These are phyloP conservation scores for Acheta domesticus DNA, from an alignment of 2,888 invertebrate genomes.

Conservation along the genomic window DNA sequence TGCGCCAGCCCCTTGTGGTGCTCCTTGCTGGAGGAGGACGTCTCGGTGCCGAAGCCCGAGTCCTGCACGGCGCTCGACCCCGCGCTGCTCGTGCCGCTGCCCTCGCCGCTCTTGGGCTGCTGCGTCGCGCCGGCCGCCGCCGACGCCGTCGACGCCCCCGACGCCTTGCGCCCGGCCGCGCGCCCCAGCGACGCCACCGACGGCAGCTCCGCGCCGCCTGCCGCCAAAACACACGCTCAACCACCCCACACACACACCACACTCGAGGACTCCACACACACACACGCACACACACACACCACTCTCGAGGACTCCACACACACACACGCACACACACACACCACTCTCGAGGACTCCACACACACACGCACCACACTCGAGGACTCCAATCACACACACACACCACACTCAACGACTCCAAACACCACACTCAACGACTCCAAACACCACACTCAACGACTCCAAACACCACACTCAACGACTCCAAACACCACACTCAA, in stretches of 20 bases:
- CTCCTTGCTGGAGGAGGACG: conserved; percentile 71
- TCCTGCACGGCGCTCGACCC: conserved; percentile 67
- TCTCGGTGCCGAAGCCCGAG: conserved; percentile 88
- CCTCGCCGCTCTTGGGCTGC: conserved; percentile 40
- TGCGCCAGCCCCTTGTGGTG: conserved; percentile 56
- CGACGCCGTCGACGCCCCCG: conserved; percentile 72
- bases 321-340: no score
- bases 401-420: no score
- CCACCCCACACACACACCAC: not conserved
- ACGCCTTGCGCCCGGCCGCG: conserved; percentile 54
- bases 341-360: no score
- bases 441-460: no score
- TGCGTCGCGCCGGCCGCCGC: conserved; percentile 54
- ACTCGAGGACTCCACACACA: not conserved
- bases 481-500: no score
- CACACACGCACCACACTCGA: no score
- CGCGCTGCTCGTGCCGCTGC: conserved; percentile 51
- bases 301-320: not conserved
- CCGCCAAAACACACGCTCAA: not conserved
- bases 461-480: no score
- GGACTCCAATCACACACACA: no score
- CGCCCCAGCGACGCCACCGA: not conserved
- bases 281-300: not conserved
- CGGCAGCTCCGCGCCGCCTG: conserved; percentile 6
- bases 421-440: no score